Evolutionary conservation across 2,888 invertebrate genomes (phyloP), one percentile per base, ranked within the genome.

Genomic region (Dasypolia templi): DNA sequence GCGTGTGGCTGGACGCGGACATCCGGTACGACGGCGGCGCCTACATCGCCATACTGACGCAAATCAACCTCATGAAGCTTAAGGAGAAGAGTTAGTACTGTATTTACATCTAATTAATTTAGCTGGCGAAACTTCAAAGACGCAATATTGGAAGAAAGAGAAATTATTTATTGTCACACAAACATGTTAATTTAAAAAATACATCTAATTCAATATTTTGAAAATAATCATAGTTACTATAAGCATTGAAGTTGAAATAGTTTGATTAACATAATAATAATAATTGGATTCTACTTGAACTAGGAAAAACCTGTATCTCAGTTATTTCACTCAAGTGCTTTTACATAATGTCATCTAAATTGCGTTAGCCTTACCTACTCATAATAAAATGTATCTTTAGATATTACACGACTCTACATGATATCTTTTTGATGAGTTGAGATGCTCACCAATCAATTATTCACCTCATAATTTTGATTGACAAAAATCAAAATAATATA

Each of bases 1-100:
- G 99, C 53, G 95, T 99, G 72, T 99, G 99, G 99, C 96, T 99
- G 1, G 98, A 99, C 93, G 95, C 99, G 22, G 98, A 98, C 89
- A 93, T 99, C 75, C 97, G 97, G 5, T 99, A 99, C 94, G 97
- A 97, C 86, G 99, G 99, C 66, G 97, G 97, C 83, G 97, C 98
- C 58, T 97, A 97, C 82, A 97, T 99, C 97, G 98, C 98, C 3
- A 96, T 99, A 51, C 98, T 98, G 91, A 99, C 99, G 3, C 99
- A 99, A 92, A 96, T 99, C 85, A 99, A 99, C 95, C 94, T 96
- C 14, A 92, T 96, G 93, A 95, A 96, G 89, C 94, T 96, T 26
- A 96, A 96, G 86, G 95, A 95, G 89, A 96, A 96, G 79, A 94
- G 96, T 96, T 6, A 92, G 93, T 89, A 39, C 22, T 19, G 6